Conservation (phyloP, 2,888 invertebrate species). For the Seladonia tumulorum region DNA sequence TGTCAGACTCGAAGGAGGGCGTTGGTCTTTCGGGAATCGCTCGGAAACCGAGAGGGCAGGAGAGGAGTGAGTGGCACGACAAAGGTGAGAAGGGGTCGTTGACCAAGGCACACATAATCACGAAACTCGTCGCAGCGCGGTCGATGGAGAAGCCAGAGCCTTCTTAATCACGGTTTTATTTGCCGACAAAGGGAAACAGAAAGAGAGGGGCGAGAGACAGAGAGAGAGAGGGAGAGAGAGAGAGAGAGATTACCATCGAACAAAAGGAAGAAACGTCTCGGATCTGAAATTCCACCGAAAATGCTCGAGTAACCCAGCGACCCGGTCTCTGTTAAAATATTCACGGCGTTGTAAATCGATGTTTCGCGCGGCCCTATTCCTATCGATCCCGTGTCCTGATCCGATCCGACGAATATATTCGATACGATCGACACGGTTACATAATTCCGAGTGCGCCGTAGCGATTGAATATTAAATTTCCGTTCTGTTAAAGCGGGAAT, state of each 20-base stretch:
- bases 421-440: constrained; percentile 2
- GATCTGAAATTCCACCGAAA: background rate
- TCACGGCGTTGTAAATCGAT: constrained; percentile 31
- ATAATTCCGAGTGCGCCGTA: background rate
- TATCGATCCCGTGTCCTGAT: background rate
- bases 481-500: background rate
- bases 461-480: constrained; percentile 4
- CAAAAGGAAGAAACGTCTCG: background rate
- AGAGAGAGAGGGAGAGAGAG: too few species aligned
- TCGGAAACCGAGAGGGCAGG: background rate
- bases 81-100: constrained; percentile 22
- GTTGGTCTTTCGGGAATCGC: background rate
- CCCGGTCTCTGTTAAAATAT: constrained; percentile 13
- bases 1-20: background rate
- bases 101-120: background rate
- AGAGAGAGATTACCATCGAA: background rate
- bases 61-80: background rate
- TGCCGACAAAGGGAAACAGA: constrained; percentile 11
- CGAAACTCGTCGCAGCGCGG: constrained; percentile 14
- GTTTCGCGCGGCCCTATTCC: background rate
- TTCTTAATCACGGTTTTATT: constrained; percentile 43
- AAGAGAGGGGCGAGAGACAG: background rate
- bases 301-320: background rate
- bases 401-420: background rate
- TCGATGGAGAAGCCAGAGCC: constrained; percentile 14